Conservation (phyloP, 2,797 vertebrate genomes). For the Cynodonichthys magdalenae region DNA sequence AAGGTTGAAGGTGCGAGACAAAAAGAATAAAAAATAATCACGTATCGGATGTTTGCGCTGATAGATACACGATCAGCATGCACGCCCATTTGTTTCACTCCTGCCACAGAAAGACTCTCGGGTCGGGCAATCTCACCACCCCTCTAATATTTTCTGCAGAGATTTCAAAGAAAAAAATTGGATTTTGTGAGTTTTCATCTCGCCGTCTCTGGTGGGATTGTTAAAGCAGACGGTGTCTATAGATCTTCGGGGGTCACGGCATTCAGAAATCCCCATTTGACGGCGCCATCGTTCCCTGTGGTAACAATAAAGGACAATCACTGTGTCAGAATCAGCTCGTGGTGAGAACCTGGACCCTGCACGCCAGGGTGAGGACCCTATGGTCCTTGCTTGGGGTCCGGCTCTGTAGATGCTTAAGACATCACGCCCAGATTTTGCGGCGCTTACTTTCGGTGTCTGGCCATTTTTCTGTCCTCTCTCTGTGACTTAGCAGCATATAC, state of each 20-base stretch:
- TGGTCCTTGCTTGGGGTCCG: conserved; percentile 46
- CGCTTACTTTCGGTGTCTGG: conserved; percentile 52
- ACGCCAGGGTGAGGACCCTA: conserved; percentile 58
- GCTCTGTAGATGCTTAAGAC: conserved; percentile 60
- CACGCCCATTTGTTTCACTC: conserved; percentile 52
- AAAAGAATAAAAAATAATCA: conserved; percentile 61
- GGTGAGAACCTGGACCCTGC: conserved; percentile 52
- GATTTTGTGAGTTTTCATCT: conserved; percentile 64
- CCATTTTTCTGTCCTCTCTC: conserved; percentile 48
- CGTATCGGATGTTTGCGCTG: conserved; percentile 58
- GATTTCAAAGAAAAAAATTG: conserved; percentile 63
- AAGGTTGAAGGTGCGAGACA: conserved; percentile 54
- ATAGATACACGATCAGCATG: conserved; percentile 72
- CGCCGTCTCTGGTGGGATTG: conserved; percentile 54
- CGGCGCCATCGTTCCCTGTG: conserved; percentile 50
- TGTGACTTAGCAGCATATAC: conserved; percentile 61
- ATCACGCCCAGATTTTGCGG: conserved; percentile 59
- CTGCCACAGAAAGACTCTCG: conserved; percentile 55
- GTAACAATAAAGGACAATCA: conserved; percentile 72
- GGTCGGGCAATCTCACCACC: conserved; percentile 56
- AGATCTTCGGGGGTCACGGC: conserved; percentile 65
- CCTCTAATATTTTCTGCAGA: conserved; percentile 57
- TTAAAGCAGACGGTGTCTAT: conserved; percentile 61
- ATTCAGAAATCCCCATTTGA: conserved; percentile 71
- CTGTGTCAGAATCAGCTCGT: conserved; percentile 60